Conservation (phyloP, 1,140 invertebrate genomes). For the Metopolophium dirhodum region DNA sequence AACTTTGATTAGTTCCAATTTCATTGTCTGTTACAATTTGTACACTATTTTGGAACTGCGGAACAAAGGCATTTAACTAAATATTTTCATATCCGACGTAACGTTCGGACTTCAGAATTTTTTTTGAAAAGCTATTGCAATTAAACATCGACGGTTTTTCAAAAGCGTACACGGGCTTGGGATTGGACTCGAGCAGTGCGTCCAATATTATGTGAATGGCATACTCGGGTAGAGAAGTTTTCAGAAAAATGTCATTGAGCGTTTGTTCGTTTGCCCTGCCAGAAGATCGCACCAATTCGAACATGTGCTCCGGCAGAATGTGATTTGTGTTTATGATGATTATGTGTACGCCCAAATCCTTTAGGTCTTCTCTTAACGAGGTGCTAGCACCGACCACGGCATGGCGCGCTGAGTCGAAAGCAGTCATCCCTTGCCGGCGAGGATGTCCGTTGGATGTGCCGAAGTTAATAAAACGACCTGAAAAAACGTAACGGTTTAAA, state of each 20-base stretch:
- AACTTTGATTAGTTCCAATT: neutral
- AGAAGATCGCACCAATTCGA: neutral
- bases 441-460: constrained; percentile 15
- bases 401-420: constrained; percentile 36
- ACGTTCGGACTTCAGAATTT: neutral
- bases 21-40: neutral
- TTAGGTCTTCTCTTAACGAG: constrained; percentile 6
- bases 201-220: constrained; percentile 17
- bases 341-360: constrained; percentile 12
- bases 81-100: neutral
- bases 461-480: constrained; percentile 44
- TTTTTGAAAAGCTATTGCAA: neutral
- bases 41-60: neutral
- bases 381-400: constrained; percentile 44
- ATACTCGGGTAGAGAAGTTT: neutral
- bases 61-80: neutral
- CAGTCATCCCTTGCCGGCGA: constrained; percentile 29
- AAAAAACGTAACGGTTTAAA: neutral
- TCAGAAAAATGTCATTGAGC: neutral
- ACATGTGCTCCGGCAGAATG: constrained; percentile 24
- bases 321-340: constrained; percentile 19
- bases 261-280: neutral
- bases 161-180: constrained; percentile 17
- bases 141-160: constrained; percentile 25
- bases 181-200: constrained; percentile 22